Percentiles rank a stretch among this genome's conserved stretches.
phyloP scores from a whole-genome alignment of 2,888 invertebrate genomes.

The Eristalis tenax region DNA sequence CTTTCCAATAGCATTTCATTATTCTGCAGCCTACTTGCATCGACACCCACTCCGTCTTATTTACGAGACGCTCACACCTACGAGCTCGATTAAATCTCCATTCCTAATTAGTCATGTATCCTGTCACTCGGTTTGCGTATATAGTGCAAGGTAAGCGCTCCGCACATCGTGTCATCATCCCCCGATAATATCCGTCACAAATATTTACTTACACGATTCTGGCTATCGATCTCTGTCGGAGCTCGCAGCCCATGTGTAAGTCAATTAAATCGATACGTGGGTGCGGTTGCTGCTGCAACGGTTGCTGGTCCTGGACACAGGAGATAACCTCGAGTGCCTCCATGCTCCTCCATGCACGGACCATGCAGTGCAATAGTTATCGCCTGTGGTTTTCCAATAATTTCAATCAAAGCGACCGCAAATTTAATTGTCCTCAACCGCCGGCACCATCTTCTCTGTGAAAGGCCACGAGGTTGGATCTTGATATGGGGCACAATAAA shows the following conservation, averaged over 20 bases:
- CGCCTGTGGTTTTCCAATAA: slow-evolving; percentile 40
- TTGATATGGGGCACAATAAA: not conserved
- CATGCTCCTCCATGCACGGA: not conserved
- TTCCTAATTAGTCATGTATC: slow-evolving; percentile 51
- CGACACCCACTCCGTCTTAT: slow-evolving; percentile 8
- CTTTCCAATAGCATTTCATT: slow-evolving; percentile 52
- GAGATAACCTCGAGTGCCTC: not conserved
- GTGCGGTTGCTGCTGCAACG: not conserved
- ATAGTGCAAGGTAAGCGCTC: slow-evolving; percentile 20
- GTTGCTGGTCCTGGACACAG: not conserved
- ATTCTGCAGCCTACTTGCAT: slow-evolving; percentile 49
- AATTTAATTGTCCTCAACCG: slow-evolving; percentile 48
- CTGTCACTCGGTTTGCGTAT: not conserved
- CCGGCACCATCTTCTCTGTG: slow-evolving; percentile 20
- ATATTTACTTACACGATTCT: slow-evolving; percentile 38
- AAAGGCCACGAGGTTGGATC: not conserved
- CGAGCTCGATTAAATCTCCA: slow-evolving; percentile 30
- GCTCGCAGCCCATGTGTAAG: slow-evolving; percentile 9
- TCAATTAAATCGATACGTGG: slow-evolving; percentile 51
- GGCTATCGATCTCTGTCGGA: slow-evolving; percentile 1
- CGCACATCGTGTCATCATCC: slow-evolving; percentile 29
- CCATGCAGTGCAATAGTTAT: not conserved
- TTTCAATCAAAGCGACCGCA: slow-evolving; percentile 52
- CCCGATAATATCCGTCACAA: slow-evolving; percentile 46
- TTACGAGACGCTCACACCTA: slow-evolving; percentile 4